These are phyloP conservation scores for Anableps anableps DNA, from an alignment of 2,797 vertebrate species.

Conservation along the genomic window DNA sequence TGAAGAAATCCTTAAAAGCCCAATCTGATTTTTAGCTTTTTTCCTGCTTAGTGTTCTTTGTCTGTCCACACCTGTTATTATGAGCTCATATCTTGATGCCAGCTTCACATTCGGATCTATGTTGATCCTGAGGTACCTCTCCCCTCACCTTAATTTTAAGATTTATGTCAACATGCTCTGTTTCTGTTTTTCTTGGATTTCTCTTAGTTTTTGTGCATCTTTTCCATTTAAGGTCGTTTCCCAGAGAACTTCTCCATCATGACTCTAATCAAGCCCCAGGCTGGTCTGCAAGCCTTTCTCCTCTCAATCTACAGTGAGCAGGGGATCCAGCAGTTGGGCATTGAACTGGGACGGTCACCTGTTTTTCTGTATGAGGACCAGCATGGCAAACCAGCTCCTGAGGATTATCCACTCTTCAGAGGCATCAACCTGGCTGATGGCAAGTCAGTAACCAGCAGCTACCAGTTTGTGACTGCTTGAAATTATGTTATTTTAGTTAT, in stretches of 20 bases:
- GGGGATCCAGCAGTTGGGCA: slow-evolving; percentile 88
- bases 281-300: slow-evolving; percentile 88
- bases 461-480: slow-evolving; percentile 57
- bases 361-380: slow-evolving; percentile 94
- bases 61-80: slow-evolving; percentile 43
- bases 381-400: slow-evolving; percentile 84
- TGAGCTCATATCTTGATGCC: slow-evolving; percentile 10
- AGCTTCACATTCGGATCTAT: slow-evolving; percentile 4
- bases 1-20: slow-evolving; percentile 49
- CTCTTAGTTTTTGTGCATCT: not conserved
- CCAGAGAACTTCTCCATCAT: slow-evolving; percentile 93
- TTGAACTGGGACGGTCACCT: slow-evolving; percentile 89
- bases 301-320: slow-evolving; percentile 90
- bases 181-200: not conserved
- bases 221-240: slow-evolving; percentile 78
- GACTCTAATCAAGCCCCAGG: slow-evolving; percentile 86
- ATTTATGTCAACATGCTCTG: not conserved
- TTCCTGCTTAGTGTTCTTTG: slow-evolving; percentile 26
- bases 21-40: slow-evolving; percentile 31
- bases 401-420: slow-evolving; percentile 89
- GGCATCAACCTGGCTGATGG: slow-evolving; percentile 90
- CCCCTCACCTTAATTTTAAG: not conserved
- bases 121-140: not conserved
- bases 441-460: slow-evolving; percentile 84
- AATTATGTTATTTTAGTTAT: slow-evolving; percentile 32